Base-by-base conservation (phyloP, 2,113 vertebrate species). In the Chamaetylas fuelleborni region DNA sequence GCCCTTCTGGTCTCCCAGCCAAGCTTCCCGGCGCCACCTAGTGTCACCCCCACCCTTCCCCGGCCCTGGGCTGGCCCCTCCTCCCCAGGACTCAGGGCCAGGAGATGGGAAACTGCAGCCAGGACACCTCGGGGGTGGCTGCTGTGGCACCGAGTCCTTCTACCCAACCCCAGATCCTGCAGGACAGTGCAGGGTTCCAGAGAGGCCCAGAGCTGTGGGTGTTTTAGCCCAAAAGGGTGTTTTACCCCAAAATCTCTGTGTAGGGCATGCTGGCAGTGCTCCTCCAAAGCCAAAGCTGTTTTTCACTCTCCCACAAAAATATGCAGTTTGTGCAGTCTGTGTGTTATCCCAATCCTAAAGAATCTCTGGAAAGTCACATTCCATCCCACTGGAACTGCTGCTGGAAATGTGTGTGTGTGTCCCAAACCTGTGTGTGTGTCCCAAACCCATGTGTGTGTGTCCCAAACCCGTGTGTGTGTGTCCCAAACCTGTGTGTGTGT, bases 11-110 rank as follows among this genome's bases (percentile, higher is more conserved):
- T 43, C 42, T 58, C 28, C 26, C 61, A 86, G 79, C 51, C 85
- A 88, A 73, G 91, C 72, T 86, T 74, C 40, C 86, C 62, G 87
- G 81, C 83, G 88, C 96, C 95, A 89, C 56, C 97, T 96, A 93
- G 92, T 93, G 93, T 64, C 74, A 45, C 80, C 85, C 84, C 60
- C 8, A 1, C 60, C 58, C 60, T 11, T 14, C 51, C 64, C 61
- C 29, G 42, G 5, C 23, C 6, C 51, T 29, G 69, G 16, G 19
- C 12, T 53, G 34, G 51, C 79, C 10, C 86, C 69, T 45, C 43
- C 47, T 88, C 65, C 26, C 13, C 48, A 5, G 22, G 4, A 38
- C 5, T 33, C 2, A 2, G 61, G 11, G 5, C 84, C 8, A 8
- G 53, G 25, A 57, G n/a, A 12, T 3, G 1, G 26, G 12, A 65